Evolutionary conservation across 2,888 invertebrate species (phyloP).

Genomic region (Platycheirus rosarum): DNA sequence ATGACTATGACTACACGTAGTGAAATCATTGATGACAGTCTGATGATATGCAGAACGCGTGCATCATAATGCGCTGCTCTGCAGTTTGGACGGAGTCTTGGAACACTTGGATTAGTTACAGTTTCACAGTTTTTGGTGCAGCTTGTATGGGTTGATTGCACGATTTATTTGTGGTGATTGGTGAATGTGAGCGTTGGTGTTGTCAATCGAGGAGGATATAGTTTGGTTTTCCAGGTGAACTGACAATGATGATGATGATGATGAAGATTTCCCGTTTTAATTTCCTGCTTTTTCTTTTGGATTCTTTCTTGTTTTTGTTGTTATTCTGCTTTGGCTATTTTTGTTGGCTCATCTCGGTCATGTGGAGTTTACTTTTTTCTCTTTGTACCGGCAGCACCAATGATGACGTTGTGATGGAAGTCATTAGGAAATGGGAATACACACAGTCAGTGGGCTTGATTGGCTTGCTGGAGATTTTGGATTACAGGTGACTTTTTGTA

Average conservation of each 20-base stretch:
- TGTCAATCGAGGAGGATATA: slow-evolving; percentile 13
- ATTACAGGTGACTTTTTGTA: slow-evolving; percentile 64
- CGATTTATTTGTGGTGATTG: slow-evolving; percentile 51
- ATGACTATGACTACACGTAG: slow-evolving; percentile 44
- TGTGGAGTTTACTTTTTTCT: slow-evolving; percentile 47
- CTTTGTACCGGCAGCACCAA: slow-evolving; percentile 6
- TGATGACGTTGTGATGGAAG: slow-evolving; percentile 39
- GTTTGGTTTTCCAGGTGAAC: slow-evolving; percentile 66
- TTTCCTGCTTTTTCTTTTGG: slow-evolving; percentile 46
- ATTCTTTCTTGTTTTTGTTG: slow-evolving; percentile 60
- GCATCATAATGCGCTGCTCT: slow-evolving; percentile 12
- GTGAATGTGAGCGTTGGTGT: slow-evolving; percentile 46
- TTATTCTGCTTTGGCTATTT: slow-evolving; percentile 58
- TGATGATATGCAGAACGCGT: slow-evolving; percentile 63
- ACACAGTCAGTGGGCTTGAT: no score
- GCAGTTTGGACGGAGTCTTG: slow-evolving; percentile 41
- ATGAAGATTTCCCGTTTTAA: slow-evolving; percentile 67
- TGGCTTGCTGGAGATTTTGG: slow-evolving; percentile 58
- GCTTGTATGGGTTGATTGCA: slow-evolving; percentile 42
- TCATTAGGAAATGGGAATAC: slow-evolving; percentile 53
- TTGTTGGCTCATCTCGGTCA: slow-evolving; percentile 52
- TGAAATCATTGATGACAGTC: slow-evolving; percentile 52
- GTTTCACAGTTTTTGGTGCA: slow-evolving; percentile 24
- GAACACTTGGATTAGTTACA: slow-evolving; percentile 53
- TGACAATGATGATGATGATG: slow-evolving; percentile 48